phyloP scores from a whole-genome alignment of 2,888 invertebrate genomes.

The Spicauda simplicius region DNA sequence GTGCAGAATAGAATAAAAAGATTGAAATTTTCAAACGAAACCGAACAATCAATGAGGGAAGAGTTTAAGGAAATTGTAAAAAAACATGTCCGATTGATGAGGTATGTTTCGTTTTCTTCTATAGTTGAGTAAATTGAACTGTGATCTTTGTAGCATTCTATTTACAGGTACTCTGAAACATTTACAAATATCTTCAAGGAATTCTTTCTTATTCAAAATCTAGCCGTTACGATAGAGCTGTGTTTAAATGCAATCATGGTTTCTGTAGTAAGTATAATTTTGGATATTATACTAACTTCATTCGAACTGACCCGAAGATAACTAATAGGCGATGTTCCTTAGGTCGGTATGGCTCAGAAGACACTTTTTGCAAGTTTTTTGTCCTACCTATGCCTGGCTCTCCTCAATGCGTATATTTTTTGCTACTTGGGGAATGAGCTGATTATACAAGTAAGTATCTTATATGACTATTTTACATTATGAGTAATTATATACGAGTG shows the following conservation, averaged over 20 bases:
- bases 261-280: constrained; percentile 56
- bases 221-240: constrained; percentile 67
- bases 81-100: constrained; percentile 69
- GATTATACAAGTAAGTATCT: constrained; percentile 64
- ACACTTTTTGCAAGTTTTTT: constrained; percentile 60
- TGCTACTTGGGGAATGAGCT: constrained; percentile 70
- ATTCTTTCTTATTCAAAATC: constrained; percentile 70
- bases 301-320: background rate
- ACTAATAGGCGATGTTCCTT: constrained; percentile 39
- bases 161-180: constrained; percentile 60
- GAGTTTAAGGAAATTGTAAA: constrained; percentile 59
- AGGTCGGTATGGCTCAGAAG: constrained; percentile 61
- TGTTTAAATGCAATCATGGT: constrained; percentile 72
- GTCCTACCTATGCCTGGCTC: constrained; percentile 58
- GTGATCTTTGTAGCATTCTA: background rate
- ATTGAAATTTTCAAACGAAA: constrained; percentile 52
- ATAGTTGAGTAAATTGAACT: background rate
- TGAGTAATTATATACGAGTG: too few relatives aligned
- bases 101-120: constrained; percentile 48
- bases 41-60: constrained; percentile 48
- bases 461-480: too few relatives aligned
- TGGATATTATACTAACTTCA: background rate
- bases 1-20: constrained; percentile 55
- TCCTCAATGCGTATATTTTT: constrained; percentile 70
- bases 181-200: constrained; percentile 63